These are phyloP conservation scores for Rhingia rostrata DNA, from an alignment of 2,888 invertebrate species.

Conservation along the genomic window DNA sequence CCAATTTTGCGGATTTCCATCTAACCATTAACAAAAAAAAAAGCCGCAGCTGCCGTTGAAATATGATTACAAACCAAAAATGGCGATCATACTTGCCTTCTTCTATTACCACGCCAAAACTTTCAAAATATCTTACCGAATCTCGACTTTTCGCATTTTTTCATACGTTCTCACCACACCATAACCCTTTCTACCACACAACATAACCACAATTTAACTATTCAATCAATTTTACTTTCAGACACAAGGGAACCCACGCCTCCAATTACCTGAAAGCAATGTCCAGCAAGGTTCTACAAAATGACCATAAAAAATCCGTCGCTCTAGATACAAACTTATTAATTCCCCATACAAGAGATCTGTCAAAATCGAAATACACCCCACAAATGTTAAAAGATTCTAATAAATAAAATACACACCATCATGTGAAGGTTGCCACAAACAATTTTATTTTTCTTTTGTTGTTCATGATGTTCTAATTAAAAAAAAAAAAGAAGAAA, in stretches of 20 bases:
- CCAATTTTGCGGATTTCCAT: too few species aligned
- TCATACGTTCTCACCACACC: not conserved
- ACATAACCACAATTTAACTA: too few species aligned
- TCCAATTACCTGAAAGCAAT: constrained; percentile 30
- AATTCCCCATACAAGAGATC: constrained; percentile 21
- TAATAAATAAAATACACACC: constrained; percentile 41
- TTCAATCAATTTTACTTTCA: not conserved
- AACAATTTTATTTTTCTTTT: constrained; percentile 20
- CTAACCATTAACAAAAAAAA: too few species aligned
- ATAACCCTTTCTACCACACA: not conserved
- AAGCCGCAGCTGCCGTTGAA: too few species aligned
- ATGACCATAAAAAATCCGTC: constrained; percentile 6
- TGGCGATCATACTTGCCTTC: too few species aligned
- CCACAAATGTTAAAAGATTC: not conserved
- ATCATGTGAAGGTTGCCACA: constrained; percentile 24
- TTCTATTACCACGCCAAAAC: too few species aligned
- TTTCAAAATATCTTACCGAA: too few species aligned
- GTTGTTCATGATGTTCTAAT: constrained; percentile 54
- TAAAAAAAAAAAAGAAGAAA: constrained; percentile 15
- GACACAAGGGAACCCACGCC: constrained; percentile 21
- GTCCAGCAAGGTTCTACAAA: constrained; percentile 10
- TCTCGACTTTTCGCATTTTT: not conserved
- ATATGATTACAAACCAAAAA: too few species aligned
- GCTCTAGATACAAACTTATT: constrained; percentile 29
- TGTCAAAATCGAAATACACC: not conserved